These are phyloP conservation scores for Rhinogobio ventralis DNA, from an alignment of 2,797 vertebrate genomes.

Conservation along the genomic window DNA sequence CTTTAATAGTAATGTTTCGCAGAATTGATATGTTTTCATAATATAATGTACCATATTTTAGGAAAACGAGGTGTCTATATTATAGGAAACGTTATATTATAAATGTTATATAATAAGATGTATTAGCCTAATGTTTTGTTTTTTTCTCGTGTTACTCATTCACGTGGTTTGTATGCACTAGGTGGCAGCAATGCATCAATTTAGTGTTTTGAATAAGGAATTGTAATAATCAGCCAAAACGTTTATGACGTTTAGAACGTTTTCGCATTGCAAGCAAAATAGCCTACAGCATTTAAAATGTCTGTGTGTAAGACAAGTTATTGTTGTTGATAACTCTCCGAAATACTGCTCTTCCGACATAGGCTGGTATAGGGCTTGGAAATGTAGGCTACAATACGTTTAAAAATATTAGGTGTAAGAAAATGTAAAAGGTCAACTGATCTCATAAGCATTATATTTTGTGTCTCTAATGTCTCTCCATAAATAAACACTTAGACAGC, in stretches of 20 bases:
- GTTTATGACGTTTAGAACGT: not conserved
- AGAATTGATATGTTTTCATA: not conserved
- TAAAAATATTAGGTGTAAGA: not conserved
- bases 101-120: not conserved
- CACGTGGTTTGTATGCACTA: not conserved
- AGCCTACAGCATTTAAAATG: not conserved
- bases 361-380: not conserved
- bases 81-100: not conserved
- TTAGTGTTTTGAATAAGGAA: not conserved
- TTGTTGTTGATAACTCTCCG: not conserved
- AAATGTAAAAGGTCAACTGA: not conserved
- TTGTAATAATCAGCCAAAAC: not conserved
- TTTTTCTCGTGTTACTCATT: not conserved
- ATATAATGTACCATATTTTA: not conserved
- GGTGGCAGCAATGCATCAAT: slow-evolving; percentile 28
- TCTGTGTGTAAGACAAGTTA: not conserved
- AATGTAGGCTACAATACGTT: not conserved
- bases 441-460: not conserved
- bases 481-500: not conserved
- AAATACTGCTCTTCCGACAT: not conserved
- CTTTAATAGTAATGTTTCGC: not conserved
- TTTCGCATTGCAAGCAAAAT: not conserved
- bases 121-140: not conserved
- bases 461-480: not conserved
- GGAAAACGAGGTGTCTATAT: not conserved